Percentiles rank a stretch among this genome's conserved stretches.
Conservation (phyloP, 2,888 invertebrate species). For the Teleogryllus oceanicus region DNA sequence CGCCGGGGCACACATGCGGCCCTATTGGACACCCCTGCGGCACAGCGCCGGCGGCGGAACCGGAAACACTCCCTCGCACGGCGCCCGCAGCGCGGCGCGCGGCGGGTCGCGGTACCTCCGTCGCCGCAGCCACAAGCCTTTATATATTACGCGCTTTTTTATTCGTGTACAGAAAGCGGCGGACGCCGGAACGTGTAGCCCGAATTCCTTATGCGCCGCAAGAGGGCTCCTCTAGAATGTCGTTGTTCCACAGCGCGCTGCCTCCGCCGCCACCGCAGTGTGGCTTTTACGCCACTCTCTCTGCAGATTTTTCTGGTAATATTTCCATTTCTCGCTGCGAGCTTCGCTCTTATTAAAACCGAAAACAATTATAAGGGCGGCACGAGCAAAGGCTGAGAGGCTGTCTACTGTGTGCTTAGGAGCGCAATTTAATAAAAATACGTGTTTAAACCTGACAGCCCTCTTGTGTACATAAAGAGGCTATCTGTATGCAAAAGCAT, state of each 20-base stretch:
- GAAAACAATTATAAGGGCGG: conserved; percentile 11
- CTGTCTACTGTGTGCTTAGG: background rate
- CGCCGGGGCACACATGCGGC: background rate
- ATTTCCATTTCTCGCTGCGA: conserved; percentile 6
- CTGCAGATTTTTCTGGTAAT: background rate
- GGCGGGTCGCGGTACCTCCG: too few relatives aligned
- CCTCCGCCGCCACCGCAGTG: background rate
- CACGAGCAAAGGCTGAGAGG: background rate
- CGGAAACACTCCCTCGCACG: too few relatives aligned
- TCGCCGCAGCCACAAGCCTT: background rate
- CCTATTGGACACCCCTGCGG: too few relatives aligned
- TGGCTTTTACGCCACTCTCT: background rate
- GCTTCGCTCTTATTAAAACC: conserved; percentile 1
- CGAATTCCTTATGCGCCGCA: background rate
- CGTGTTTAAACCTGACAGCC: background rate
- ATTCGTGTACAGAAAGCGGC: background rate
- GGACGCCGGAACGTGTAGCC: background rate
- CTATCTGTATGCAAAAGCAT: background rate
- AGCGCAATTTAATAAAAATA: conserved; percentile 18
- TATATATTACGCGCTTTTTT: conserved; percentile 1
- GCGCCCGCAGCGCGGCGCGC: too few relatives aligned
- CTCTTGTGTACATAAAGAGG: conserved; percentile 6
- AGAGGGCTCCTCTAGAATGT: background rate
- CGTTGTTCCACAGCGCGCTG: background rate
- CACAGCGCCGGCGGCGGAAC: too few relatives aligned